Percentiles rank a stretch among this genome's conserved stretches.
Evolutionary conservation across 2,797 vertebrate species (phyloP).

Genomic region (Lepilemur ruficaudatus): DNA sequence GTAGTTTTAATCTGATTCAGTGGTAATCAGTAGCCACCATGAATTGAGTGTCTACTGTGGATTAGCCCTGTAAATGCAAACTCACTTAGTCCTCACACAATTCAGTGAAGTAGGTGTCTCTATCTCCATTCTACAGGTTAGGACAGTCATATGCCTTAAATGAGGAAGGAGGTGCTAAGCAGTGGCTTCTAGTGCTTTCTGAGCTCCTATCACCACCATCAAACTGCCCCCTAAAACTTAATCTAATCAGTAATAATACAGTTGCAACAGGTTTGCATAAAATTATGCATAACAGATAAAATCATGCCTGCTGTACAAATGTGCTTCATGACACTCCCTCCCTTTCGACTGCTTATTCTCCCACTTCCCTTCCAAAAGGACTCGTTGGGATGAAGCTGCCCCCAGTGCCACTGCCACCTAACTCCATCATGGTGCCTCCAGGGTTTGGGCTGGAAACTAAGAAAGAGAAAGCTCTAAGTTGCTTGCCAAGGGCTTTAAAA

Average conservation of each 20-base stretch:
- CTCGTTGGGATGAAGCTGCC: background rate
- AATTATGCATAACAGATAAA: background rate
- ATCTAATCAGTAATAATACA: background rate
- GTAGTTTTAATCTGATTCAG: background rate
- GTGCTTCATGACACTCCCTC: background rate
- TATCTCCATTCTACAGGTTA: background rate
- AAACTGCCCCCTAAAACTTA: background rate
- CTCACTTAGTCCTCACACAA: background rate
- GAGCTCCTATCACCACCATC: background rate
- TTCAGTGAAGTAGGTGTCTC: background rate
- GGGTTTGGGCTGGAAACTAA: background rate
- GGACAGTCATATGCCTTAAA: too few species aligned
- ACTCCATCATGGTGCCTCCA: background rate
- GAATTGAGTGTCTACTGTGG: background rate
- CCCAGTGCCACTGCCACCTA: too few species aligned
- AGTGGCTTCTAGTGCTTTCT: background rate
- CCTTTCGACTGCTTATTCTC: background rate
- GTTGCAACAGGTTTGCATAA: background rate
- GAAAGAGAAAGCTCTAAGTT: background rate
- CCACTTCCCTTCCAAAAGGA: background rate
- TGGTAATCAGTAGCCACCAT: background rate
- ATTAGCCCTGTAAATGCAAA: too few species aligned
- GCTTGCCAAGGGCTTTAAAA: background rate
- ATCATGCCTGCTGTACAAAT: accelerated
- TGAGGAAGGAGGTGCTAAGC: background rate